Evolutionary conservation across 2,113 vertebrate genomes (phyloP), one percentile per base, ranked within the genome.

Genomic region (Serilophus lunatus): DNA sequence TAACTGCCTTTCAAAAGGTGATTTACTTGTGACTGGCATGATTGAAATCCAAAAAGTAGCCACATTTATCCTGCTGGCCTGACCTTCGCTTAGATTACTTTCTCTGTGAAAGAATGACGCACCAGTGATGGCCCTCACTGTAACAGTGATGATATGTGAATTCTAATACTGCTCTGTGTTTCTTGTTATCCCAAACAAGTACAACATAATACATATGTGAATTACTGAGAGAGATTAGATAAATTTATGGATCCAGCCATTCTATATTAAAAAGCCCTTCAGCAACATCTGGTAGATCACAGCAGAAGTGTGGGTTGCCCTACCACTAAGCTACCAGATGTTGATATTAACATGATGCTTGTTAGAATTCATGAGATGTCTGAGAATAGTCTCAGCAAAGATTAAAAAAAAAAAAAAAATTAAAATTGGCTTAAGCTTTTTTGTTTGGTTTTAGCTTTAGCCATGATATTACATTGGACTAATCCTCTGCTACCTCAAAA

Each of bases 61-160:
- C 68, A 79, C 93, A 87, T 97, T 93, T 95, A 86, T 97, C 91
- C 82, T 91, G 75, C 92, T 93, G 82, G 54, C 94, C 91, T 97
- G 96, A 96, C 94, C 96, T 97, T 98, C 83, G 16, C 61, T 90
- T 89, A 68, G 75, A 74, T 97, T 90, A 64, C 81, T 85, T 97
- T 83, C 78, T 36, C 57, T 95, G 82, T 23, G 11, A 36, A 59
- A 86, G 76, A 83, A 66, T 74, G 80, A 86, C 79, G 60, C 23
- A 7, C 42, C 49, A 71, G 33, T 77, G 72, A 83, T 93, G 50
- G 76, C 61, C n/a, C 50, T 88, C 78, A 49, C 44, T 54, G 13
- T 33, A 89, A 35, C 12, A 16, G n/a, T 63, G 61, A 49, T 86
- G 49, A 45, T 92, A 25, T 15, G 45, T 74, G 57, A 72, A 61